Evolutionary conservation across 1,140 invertebrate genomes (phyloP), one percentile per base, ranked within the genome.

Genomic region (Heliconius nattereri): DNA sequence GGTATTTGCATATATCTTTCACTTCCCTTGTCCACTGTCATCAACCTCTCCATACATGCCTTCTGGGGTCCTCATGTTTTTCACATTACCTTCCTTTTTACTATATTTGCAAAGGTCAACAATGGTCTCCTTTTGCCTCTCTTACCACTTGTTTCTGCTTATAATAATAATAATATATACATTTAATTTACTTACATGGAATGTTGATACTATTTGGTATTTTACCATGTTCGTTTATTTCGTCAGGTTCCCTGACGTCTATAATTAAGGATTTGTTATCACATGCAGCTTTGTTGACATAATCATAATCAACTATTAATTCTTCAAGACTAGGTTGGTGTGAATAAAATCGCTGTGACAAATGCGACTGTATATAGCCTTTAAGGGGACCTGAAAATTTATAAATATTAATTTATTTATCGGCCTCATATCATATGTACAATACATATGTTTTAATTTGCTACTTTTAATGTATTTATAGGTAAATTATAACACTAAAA

Each of bases 161-260:
- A 45, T 45, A 16, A 45, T 45, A 45, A 45, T 16, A 16, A 45
- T 45, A 45, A 16, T 11, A 16, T n/a, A 29, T 26, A 66, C n/a
- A n/a, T n/a, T n/a, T 16, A 66, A 29, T 66, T 78, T 75, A 86
- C 90, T 91, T 95, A 96, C 96, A 95, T 84, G 96, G 96, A 83
- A 96, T 96, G 83, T 96, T 96, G 82, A 96, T 95, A 83, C 95
- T 96, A 73, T 95, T 95, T 71, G 96, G 96, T 76, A 96, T 94
- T 85, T 95, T 94, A 52, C 96, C 96, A 86, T 95, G 95, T 88
- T 96, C 95, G 78, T 95, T 85, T 66, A 96, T 92, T 92, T 96
- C 96, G 73, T 93, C 87, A 20, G 95, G 94, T 86, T 96, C 96
- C 80, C 96, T 94, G 0, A 96, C 96, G 89, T 96, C 96, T 82